phyloP scores from a whole-genome alignment of 2,888 invertebrate species.

The Pseudolycoriella hygida region DNA sequence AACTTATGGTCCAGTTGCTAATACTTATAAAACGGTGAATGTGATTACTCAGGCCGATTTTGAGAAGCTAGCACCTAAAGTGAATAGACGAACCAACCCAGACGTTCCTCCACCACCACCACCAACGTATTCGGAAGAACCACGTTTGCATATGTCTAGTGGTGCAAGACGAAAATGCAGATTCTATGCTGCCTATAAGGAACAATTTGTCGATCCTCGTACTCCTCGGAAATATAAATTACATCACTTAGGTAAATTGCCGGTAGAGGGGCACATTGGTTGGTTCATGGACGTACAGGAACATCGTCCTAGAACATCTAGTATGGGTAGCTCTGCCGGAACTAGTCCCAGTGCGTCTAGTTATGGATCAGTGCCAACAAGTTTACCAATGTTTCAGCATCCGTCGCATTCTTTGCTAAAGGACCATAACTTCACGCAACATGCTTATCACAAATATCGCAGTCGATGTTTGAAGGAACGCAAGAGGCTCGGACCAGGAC shows the following conservation, averaged over 20 bases:
- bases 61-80: conserved; percentile 53
- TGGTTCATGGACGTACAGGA: conserved; percentile 94
- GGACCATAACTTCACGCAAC: conserved; percentile 95
- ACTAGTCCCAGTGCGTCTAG: conserved; percentile 55
- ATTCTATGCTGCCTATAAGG: conserved; percentile 91
- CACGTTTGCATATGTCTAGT: conserved; percentile 16
- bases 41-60: conserved; percentile 78
- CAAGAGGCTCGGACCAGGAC: conserved; percentile 80
- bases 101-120: conserved; percentile 74
- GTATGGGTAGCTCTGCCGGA: conserved; percentile 65
- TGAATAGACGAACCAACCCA: conserved; percentile 44
- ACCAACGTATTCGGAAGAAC: conserved; percentile 24
- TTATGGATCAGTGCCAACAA: conserved; percentile 56
- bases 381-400: conserved; percentile 85
- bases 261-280: conserved; percentile 87
- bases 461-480: conserved; percentile 80
- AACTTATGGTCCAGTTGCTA: conserved; percentile 38
- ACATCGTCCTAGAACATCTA: conserved; percentile 60
- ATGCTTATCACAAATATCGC: conserved; percentile 92
- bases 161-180: conserved; percentile 33
- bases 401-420: conserved; percentile 87
- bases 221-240: conserved; percentile 76
- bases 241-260: conserved; percentile 83
- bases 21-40: conserved; percentile 69
- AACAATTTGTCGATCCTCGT: conserved; percentile 39